Evolutionary conservation across 1,140 invertebrate species (phyloP), one percentile per base, ranked within the genome.

Genomic region (Tetragnatha versicolor): DNA sequence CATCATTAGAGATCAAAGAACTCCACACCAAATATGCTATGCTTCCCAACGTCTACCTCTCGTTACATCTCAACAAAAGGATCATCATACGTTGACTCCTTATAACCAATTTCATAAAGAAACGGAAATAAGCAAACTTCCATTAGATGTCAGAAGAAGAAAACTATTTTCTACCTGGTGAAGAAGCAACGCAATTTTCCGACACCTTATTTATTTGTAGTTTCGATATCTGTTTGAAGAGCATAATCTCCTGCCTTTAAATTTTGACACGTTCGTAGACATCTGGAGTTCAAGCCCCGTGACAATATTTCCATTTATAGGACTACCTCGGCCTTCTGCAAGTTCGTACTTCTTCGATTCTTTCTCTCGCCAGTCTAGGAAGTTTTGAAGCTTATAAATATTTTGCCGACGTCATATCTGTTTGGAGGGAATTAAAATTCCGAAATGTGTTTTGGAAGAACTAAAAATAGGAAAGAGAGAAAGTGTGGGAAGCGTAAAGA

Each of bases 131-230:
- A 17, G 3, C 55, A 2, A 58, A n/a, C 31, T 14, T 3, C 31
- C 35, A 33, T 35, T 31, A 58, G 17, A n/a, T 58, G n/a, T 3
- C 4, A n/a, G 5, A 20, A 58, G 17, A n/a, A 58, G 35, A 58
- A 20, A 58, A n/a, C 31, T 35, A 7, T 31, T n/a, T n/a, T 31
- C 29, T 58, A 17, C 35, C 4, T 14, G 29, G 12, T 31, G 7
- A 33, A n/a, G 10, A 5, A 58, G 55, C 31, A 58, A 58, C 22
- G 55, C 17, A 58, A 58, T 58, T 58, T 58, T n/a, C n/a, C 31
- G 10, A 31, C n/a, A 31, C 9, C 4, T 58, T 58, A 14, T 31
- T 7, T 33, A 7, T 33, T 12, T 2, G 14, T 58, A 6, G 5
- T 33, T 33, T 58, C 29, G 55, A 58, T 20, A 33, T 58, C 27